phyloP scores from a whole-genome alignment of 1,140 invertebrate genomes.

The Atta cephalotes region DNA sequence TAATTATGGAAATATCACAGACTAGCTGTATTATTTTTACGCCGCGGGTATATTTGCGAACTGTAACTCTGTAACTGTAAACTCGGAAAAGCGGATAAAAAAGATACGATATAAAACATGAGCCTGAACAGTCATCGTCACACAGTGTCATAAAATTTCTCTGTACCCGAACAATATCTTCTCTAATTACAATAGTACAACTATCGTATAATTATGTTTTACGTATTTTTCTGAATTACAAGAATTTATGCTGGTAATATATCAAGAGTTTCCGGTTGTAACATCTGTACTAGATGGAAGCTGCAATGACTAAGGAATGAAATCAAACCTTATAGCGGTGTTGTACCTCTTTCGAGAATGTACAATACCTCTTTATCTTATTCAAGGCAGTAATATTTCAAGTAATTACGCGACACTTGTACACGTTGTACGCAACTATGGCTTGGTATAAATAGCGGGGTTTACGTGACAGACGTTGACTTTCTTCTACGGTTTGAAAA shows the following conservation, averaged over 20 bases:
- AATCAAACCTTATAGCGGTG: not conserved
- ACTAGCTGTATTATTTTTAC: constrained; percentile 26
- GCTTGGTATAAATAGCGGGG: constrained; percentile 40
- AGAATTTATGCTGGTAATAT: not conserved
- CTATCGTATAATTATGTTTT: not conserved
- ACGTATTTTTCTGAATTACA: not conserved
- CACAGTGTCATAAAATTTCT: not conserved
- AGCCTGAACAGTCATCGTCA: not conserved
- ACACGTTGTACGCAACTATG: constrained; percentile 20
- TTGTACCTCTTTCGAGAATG: not conserved
- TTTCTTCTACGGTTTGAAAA: constrained; percentile 47
- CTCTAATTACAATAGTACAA: not conserved
- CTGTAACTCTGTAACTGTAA: not conserved
- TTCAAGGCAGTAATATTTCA: constrained; percentile 45
- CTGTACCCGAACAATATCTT: not conserved
- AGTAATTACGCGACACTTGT: constrained; percentile 51
- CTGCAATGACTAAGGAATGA: constrained; percentile 1
- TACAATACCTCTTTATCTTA: constrained; percentile 44
- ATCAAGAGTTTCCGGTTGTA: not conserved
- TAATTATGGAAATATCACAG: not conserved
- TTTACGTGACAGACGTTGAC: constrained; percentile 55
- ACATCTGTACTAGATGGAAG: not conserved
- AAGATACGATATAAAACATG: not conserved
- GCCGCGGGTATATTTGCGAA: not conserved
- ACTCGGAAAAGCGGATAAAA: not conserved